A percentile compares a stretch with the other conserved stretches of the same genome.
Evolutionary conservation across 2,888 invertebrate species (phyloP).

Genomic region (Brenthis ino): DNA sequence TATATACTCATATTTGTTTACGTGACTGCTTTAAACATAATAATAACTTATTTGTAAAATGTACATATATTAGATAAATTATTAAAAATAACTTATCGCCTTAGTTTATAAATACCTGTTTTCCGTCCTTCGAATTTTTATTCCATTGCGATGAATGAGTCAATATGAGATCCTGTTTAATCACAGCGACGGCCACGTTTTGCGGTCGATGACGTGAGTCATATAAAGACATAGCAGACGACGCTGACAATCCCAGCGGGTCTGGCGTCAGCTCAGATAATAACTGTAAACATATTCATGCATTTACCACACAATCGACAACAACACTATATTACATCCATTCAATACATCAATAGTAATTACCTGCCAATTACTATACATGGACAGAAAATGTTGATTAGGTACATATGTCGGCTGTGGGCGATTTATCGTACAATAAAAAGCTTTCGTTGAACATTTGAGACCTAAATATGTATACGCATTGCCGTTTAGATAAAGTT

Average conservation of each 20-base stretch:
- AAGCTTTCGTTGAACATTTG: conserved; percentile 94
- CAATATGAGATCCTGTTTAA: conserved; percentile 83
- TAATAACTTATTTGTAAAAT: not conserved
- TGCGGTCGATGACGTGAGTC: conserved; percentile 89
- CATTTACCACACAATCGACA: conserved; percentile 49
- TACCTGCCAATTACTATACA: conserved; percentile 98
- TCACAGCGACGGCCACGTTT: conserved; percentile 82
- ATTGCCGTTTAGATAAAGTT: conserved; percentile 94
- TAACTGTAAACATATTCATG: conserved; percentile 76
- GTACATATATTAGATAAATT: not conserved
- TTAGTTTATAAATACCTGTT: conserved; percentile 58
- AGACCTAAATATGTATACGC: conserved; percentile 95
- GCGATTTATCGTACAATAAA: conserved; percentile 95
- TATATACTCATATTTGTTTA: too few relatives aligned
- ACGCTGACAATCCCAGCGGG: conserved; percentile 85
- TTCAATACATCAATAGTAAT: conserved; percentile 47
- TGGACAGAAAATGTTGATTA: conserved; percentile 93
- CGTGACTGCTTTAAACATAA: too few relatives aligned
- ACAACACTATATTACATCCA: conserved; percentile 30
- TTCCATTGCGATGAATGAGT: conserved; percentile 86
- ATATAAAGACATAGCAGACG: conserved; percentile 86
- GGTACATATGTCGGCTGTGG: conserved; percentile 97
- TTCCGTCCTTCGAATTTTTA: conserved; percentile 67
- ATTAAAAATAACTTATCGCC: conserved; percentile 6
- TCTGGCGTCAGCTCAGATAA: conserved; percentile 86